Evolutionary conservation across 1,140 invertebrate species (phyloP), one percentile per base, ranked within the genome.

Genomic region (Drosophila arawakana): DNA sequence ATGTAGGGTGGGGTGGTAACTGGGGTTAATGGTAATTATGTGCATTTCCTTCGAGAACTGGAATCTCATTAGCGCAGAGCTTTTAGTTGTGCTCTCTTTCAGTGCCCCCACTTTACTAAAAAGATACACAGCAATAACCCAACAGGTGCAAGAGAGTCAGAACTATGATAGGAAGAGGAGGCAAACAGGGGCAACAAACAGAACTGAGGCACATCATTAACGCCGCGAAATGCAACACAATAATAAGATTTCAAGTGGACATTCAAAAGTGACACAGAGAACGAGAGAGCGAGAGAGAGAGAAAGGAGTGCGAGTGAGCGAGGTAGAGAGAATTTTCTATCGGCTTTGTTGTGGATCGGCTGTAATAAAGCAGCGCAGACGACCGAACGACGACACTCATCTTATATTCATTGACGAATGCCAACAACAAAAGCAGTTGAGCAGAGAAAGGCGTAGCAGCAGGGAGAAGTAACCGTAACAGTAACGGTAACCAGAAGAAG

Each of bases 151-250:
- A n/a, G n/a, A 43, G 41, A 43, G 37, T 11, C 13, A 18, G 13
- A 55, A 10, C 1, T n/a, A 39, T 7, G 7, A 15, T 3, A 18
- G 10, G 54, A 39, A 11, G 15, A 54, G 13, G 13, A 39, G 7
- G 41, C 25, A 30, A 55, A 58, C 34, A 39, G 34, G 10, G 44
- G 35, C 11, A n/a, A 21, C 25, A 46, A 46, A 30, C 21, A 54
- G 30, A 50, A 18, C 7, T 70, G 57, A 65, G 47, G 80, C 68
- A 78, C 57, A 84, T 88, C 84, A 88, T 88, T 89, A 88, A 75
- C 83, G 77, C 77, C 54, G 54, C 66, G 66, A 81, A 84, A 84
- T 63, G 61, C 44, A 72, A 78, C 80, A 88, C 77, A 88, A 84
- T 89, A 58, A 73, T 47, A 69, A 81, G 52, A 55, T 80, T 78